These are phyloP conservation scores for Eupithecia exiguata DNA, from an alignment of 2,888 invertebrate genomes.

Conservation along the genomic window DNA sequence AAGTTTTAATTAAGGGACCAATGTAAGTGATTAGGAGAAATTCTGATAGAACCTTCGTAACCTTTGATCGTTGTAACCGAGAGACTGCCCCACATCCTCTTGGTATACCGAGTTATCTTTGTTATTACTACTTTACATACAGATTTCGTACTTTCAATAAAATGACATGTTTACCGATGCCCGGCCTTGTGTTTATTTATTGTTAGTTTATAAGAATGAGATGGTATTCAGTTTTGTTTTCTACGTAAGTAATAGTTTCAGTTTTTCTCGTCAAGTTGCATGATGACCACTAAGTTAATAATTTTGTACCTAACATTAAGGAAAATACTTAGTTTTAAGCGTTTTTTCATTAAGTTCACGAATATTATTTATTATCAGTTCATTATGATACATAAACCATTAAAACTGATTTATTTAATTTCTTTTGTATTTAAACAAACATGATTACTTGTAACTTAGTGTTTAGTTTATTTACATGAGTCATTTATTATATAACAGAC, in stretches of 20 bases:
- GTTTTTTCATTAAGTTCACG: conserved; percentile 79
- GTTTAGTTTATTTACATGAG: conserved; percentile 63
- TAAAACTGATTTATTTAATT: conserved; percentile 82
- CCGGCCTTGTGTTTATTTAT: conserved; percentile 75
- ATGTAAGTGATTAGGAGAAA: conserved; percentile 82
- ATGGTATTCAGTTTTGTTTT: conserved; percentile 71
- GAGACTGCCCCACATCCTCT: conserved; percentile 71
- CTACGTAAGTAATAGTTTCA: conserved; percentile 59
- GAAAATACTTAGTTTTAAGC: conserved; percentile 73
- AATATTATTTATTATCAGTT: conserved; percentile 84
- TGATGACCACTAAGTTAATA: conserved; percentile 79
- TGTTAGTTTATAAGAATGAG: conserved; percentile 57
- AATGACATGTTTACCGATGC: conserved; percentile 66
- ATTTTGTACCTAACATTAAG: conserved; percentile 83
- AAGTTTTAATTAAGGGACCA: conserved; percentile 84
- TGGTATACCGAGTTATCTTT: conserved; percentile 60
- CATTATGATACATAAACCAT: conserved; percentile 82
- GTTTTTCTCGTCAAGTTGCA: conserved; percentile 78
- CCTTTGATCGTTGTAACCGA: conserved; percentile 66
- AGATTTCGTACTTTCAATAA: conserved; percentile 73
- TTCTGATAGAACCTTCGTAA: conserved; percentile 75
- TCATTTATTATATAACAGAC: conserved; percentile 82
- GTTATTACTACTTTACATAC: conserved; percentile 60
- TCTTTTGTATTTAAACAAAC: conserved; percentile 81
- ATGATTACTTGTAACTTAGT: conserved; percentile 77